These are phyloP conservation scores for Caenorhabditis sulstoni DNA, from an alignment of 2,888 invertebrate species.

Conservation along the genomic window DNA sequence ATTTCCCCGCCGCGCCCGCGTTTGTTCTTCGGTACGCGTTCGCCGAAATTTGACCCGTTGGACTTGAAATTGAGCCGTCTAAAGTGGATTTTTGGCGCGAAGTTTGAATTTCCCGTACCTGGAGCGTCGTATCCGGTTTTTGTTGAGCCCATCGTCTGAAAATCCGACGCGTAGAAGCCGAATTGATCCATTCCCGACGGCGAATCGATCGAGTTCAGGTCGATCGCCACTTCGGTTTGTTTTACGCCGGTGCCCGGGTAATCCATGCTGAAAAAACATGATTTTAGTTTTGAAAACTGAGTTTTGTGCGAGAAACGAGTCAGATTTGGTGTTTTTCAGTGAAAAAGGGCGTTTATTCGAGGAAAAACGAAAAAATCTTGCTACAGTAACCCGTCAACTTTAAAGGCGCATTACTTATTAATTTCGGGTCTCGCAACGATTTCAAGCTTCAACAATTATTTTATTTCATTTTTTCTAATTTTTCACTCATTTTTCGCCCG, in stretches of 20 bases:
- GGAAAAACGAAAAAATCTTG: background rate
- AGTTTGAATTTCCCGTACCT: too few species aligned
- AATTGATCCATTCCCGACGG: constrained; percentile 38
- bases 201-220: constrained; percentile 43
- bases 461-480: constrained; percentile 1
- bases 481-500: constrained; percentile 6
- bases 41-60: constrained; percentile 50
- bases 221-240: constrained; percentile 45
- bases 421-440: constrained; percentile 20
- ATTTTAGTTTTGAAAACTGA: background rate
- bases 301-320: constrained; percentile 6
- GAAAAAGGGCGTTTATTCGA: background rate
- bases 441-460: background rate
- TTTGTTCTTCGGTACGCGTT: constrained; percentile 47
- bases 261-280: constrained; percentile 34
- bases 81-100: background rate
- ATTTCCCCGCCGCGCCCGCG: constrained; percentile 54
- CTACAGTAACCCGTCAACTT: constrained; percentile 5
- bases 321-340: background rate
- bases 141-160: constrained; percentile 11
- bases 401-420: constrained; percentile 11
- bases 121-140: constrained; percentile 41
- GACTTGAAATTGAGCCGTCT: constrained; percentile 46
- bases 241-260: constrained; percentile 49
- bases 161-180: constrained; percentile 63